Percentiles rank a stretch among this genome's conserved stretches.
Conservation (phyloP, 2,888 invertebrate species). For the Pogonocherus hispidulus region DNA sequence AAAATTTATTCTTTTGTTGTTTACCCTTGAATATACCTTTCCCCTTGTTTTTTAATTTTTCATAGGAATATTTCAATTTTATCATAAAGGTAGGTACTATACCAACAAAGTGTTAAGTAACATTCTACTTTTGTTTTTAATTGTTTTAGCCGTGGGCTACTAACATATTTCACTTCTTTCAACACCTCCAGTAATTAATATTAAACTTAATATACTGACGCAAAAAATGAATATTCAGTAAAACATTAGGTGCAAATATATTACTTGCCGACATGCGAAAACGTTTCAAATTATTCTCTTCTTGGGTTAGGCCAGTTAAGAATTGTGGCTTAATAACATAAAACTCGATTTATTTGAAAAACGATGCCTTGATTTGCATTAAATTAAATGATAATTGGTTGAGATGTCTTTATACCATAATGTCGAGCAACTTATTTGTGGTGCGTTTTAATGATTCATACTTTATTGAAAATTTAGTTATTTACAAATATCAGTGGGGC, state of each 20-base stretch:
- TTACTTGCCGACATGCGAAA: constrained; percentile 19
- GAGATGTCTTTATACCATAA: too few species aligned
- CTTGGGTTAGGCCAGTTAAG: background rate
- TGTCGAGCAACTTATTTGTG: too few species aligned
- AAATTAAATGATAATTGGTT: too few species aligned
- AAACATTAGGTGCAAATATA: constrained; percentile 4
- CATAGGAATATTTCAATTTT: too few species aligned
- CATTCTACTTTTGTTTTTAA: background rate
- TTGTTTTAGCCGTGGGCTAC: background rate
- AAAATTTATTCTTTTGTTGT: too few species aligned
- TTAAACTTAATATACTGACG: background rate
- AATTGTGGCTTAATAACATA: constrained; percentile 8
- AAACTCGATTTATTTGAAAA: constrained; percentile 13
- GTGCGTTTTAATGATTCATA: too few species aligned
- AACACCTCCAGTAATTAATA: constrained; percentile 4
- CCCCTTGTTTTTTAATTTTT: too few species aligned
- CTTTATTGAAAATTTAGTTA: too few species aligned
- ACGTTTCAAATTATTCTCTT: constrained; percentile 4
- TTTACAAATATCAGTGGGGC: too few species aligned
- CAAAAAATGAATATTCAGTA: constrained; percentile 8
- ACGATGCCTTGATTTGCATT: too few species aligned
- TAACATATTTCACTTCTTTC: background rate
- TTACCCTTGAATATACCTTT: too few species aligned
- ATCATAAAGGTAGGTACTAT: too few species aligned
- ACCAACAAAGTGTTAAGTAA: background rate